These are phyloP conservation scores for Poecile montanus DNA, from an alignment of 2,797 vertebrate genomes.

Conservation along the genomic window DNA sequence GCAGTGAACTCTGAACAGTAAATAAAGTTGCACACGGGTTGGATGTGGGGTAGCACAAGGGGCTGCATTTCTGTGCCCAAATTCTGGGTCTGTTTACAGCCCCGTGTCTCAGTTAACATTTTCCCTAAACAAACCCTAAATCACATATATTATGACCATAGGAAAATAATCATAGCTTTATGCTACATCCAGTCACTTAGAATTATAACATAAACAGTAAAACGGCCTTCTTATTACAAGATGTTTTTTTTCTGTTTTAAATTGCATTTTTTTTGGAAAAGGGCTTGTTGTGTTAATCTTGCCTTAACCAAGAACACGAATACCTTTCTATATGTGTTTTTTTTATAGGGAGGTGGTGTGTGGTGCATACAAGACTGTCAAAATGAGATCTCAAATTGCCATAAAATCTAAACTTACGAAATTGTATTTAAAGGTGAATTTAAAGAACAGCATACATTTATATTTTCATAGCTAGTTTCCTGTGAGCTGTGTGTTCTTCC, in stretches of 20 bases:
- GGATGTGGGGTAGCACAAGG: not conserved
- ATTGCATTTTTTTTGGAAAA: not conserved
- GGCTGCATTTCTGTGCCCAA: not conserved
- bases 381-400: conserved; percentile 4
- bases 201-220: conserved; percentile 53
- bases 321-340: not conserved
- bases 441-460: not conserved
- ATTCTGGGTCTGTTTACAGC: not conserved
- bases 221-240: not conserved
- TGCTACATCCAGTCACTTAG: conserved; percentile 14
- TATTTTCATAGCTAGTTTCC: not conserved
- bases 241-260: conserved; percentile 3
- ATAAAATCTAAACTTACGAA: not conserved
- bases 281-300: conserved; percentile 7
- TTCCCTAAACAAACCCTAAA: conserved; percentile 15
- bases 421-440: not conserved
- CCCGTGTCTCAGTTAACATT: not conserved
- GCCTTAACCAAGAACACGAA: not conserved
- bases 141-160: not conserved
- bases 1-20: not conserved
- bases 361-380: not conserved
- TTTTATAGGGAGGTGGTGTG: not conserved
- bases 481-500: not conserved
- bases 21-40: not conserved
- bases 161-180: conserved; percentile 53